These are phyloP conservation scores for Rhinella marina DNA, from an alignment of 2,797 vertebrate species.

Conservation along the genomic window DNA sequence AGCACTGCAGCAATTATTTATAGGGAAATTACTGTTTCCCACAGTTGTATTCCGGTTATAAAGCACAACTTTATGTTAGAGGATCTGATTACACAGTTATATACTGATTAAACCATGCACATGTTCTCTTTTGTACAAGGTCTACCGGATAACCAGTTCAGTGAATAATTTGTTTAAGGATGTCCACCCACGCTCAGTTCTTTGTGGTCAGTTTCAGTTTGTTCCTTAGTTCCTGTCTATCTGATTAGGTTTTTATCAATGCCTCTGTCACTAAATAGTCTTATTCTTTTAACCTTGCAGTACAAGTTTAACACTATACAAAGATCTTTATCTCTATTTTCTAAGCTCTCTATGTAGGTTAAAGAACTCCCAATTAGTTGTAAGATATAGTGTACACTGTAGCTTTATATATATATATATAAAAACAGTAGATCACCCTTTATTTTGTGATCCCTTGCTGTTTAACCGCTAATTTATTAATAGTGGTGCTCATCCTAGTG, in stretches of 20 bases:
- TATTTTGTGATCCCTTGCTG: too few relatives aligned
- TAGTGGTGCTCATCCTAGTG: too few relatives aligned
- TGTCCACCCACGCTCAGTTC: slow-evolving; percentile 53
- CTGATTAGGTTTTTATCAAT: slow-evolving; percentile 29
- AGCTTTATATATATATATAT: too few relatives aligned
- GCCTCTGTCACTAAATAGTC: slow-evolving; percentile 1
- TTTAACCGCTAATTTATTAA: too few relatives aligned
- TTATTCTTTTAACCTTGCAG: slow-evolving; percentile 1
- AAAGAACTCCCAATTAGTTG: neutral
- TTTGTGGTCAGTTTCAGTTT: slow-evolving; percentile 58
- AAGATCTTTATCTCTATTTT: neutral
- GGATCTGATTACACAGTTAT: neutral
- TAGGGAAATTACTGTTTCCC: neutral
- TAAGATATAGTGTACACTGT: neutral
- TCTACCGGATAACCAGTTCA: slow-evolving; percentile 50
- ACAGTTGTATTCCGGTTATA: neutral
- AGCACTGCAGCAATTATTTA: neutral
- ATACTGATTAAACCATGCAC: neutral
- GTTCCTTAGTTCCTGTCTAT: slow-evolving; percentile 45
- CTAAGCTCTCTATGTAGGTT: neutral
- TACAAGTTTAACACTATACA: neutral
- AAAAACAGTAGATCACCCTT: too few relatives aligned
- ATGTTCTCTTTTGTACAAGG: slow-evolving; percentile 34
- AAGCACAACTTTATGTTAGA: neutral
- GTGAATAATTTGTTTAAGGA: slow-evolving; percentile 55